Evolutionary conservation across 2,113 vertebrate species (phyloP).

Genomic region (Oryzias melastigma): DNA sequence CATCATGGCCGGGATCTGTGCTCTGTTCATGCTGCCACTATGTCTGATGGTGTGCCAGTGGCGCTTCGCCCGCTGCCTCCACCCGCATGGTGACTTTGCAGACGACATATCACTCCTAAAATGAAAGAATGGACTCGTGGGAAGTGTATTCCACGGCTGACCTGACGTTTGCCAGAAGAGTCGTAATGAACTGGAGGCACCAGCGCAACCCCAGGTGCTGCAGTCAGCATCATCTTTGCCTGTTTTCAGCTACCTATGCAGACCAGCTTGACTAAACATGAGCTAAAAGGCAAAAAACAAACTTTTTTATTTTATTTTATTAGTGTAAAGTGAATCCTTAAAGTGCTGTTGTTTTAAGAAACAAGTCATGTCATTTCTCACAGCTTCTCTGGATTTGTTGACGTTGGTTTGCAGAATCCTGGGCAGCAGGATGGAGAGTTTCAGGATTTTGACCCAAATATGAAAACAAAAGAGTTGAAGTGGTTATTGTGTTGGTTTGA

Average conservation of each 20-base stretch:
- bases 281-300: background rate
- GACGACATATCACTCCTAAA: slow-evolving; percentile 97
- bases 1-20: slow-evolving; percentile 97
- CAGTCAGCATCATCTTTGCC: slow-evolving; percentile 20
- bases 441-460: background rate
- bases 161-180: slow-evolving; percentile 24
- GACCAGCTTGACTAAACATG: slow-evolving; percentile 26
- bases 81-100: slow-evolving; percentile 87
- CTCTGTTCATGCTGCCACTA: slow-evolving; percentile 97
- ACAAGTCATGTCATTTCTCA: too few species aligned
- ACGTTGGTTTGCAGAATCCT: background rate
- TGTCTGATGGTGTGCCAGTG: slow-evolving; percentile 99
- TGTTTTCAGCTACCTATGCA: slow-evolving; percentile 46
- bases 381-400: too few species aligned
- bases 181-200: slow-evolving; percentile 22
- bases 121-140: slow-evolving; percentile 57
- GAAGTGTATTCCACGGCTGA: slow-evolving; percentile 4
- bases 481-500: slow-evolving; percentile 3
- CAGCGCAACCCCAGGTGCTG: slow-evolving; percentile 1
- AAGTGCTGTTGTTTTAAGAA: too few species aligned
- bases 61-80: slow-evolving; percentile 92
- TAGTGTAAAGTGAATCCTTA: too few species aligned
- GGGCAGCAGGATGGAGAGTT: background rate
- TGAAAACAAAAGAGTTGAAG: background rate
- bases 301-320: background rate